Evolutionary conservation across 2,888 invertebrate species (phyloP).

Genomic region (Ditula angustiorana): DNA sequence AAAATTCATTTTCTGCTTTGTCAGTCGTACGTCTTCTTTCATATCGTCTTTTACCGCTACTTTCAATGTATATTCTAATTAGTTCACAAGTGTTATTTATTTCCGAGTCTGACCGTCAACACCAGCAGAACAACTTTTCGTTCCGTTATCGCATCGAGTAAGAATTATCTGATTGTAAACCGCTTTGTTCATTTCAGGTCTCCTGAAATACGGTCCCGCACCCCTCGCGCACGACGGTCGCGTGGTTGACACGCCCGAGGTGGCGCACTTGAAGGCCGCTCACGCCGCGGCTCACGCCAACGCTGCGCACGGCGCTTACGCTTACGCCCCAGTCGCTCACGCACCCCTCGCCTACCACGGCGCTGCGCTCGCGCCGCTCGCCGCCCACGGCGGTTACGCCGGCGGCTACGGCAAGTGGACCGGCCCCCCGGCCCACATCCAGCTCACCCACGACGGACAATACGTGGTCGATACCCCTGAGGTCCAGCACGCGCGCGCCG

Average conservation of each 20-base stretch:
- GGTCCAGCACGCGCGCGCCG: conserved; percentile 79
- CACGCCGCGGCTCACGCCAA: conserved; percentile 73
- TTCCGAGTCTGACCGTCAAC: too few species aligned
- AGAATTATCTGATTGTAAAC: background rate
- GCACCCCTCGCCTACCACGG: conserved; percentile 34
- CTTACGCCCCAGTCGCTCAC: conserved; percentile 16
- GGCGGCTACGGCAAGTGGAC: conserved; percentile 80
- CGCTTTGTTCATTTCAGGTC: conserved; percentile 60
- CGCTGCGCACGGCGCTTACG: conserved; percentile 54
- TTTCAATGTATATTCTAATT: too few species aligned
- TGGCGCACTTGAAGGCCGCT: conserved; percentile 85
- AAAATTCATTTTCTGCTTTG: too few species aligned
- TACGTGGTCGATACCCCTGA: conserved; percentile 82
- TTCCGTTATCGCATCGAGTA: background rate
- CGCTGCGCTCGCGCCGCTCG: conserved; percentile 31
- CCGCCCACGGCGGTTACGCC: conserved; percentile 61
- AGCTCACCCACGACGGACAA: conserved; percentile 81
- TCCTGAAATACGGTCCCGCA: conserved; percentile 80
- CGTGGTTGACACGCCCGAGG: conserved; percentile 83
- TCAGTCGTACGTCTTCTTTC: too few species aligned
- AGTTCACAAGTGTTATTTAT: too few species aligned
- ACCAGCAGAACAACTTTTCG: too few species aligned
- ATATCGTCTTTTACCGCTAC: too few species aligned
- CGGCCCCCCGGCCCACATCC: conserved; percentile 80
- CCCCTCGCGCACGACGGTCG: conserved; percentile 81